Percentiles rank a stretch among this genome's conserved stretches.
phyloP scores from a whole-genome alignment of 2,888 invertebrate species.

The Sminthurinus aureus region DNA sequence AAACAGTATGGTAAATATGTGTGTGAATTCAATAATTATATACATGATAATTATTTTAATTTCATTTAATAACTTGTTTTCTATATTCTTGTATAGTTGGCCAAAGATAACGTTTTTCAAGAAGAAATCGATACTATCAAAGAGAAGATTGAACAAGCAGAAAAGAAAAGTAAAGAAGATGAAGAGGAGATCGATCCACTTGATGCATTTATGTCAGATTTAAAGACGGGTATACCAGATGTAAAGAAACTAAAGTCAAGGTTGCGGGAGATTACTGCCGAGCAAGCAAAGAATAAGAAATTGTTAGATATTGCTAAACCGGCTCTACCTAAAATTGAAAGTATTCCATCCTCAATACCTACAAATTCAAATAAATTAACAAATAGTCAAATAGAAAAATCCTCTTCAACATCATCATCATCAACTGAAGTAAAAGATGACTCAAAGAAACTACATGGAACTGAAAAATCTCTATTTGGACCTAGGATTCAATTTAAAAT shows the following conservation, averaged over 20 bases:
- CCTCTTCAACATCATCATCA: neutral
- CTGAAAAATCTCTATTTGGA: constrained; percentile 24
- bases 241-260: constrained; percentile 67
- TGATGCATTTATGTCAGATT: constrained; percentile 79
- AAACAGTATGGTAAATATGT: neutral
- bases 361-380: constrained; percentile 43
- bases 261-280: constrained; percentile 73
- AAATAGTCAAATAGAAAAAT: neutral
- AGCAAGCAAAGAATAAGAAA: constrained; percentile 73
- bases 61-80: neutral
- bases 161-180: constrained; percentile 62
- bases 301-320: constrained; percentile 74
- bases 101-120: constrained; percentile 60
- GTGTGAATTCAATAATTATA: neutral
- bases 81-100: constrained; percentile 23
- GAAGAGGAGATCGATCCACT: constrained; percentile 74
- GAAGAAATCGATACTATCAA: constrained; percentile 71
- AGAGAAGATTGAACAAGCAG: constrained; percentile 64
- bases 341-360: constrained; percentile 59
- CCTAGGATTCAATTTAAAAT: constrained; percentile 30
- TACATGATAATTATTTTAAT: constrained; percentile 8
- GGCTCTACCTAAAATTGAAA: constrained; percentile 50
- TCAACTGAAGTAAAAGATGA: neutral
- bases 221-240: constrained; percentile 62
- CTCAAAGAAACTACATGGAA: neutral